phyloP scores from a whole-genome alignment of 1,140 invertebrate genomes.

The Limonius californicus region DNA sequence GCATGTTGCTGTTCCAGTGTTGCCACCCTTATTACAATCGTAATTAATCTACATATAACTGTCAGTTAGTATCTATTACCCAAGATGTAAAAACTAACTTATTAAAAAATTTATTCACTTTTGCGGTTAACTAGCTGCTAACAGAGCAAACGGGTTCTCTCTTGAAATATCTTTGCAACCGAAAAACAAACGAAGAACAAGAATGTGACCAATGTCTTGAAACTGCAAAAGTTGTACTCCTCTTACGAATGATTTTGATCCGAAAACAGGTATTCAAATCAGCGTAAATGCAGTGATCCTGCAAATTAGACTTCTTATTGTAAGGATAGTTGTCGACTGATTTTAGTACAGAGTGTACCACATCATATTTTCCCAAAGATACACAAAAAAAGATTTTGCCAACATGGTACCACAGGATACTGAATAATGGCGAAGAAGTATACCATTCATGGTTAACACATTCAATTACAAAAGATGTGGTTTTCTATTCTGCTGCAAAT shows the following conservation, averaged over 20 bases:
- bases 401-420: slow-evolving; percentile 12
- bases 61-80: no score
- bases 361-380: slow-evolving; percentile 10
- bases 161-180: neutral
- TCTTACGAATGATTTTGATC: neutral
- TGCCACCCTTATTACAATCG: no score
- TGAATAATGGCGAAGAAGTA: slow-evolving; percentile 20
- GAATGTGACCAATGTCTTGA: neutral
- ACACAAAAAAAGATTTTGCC: slow-evolving; percentile 16
- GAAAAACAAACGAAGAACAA: neutral
- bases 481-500: slow-evolving; percentile 24
- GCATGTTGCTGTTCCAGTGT: no score
- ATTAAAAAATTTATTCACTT: no score
- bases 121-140: neutral
- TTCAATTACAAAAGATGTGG: slow-evolving; percentile 15
- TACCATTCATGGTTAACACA: slow-evolving; percentile 11
- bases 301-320: neutral
- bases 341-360: neutral
- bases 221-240: neutral
- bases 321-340: neutral
- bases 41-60: no score
- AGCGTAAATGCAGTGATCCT: neutral
- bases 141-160: neutral
- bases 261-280: neutral
- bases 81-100: no score